Evolutionary conservation across 2,113 vertebrate genomes (phyloP), one percentile per base, ranked within the genome.

Genomic region (Rhegmatorhina hoffmannsi): DNA sequence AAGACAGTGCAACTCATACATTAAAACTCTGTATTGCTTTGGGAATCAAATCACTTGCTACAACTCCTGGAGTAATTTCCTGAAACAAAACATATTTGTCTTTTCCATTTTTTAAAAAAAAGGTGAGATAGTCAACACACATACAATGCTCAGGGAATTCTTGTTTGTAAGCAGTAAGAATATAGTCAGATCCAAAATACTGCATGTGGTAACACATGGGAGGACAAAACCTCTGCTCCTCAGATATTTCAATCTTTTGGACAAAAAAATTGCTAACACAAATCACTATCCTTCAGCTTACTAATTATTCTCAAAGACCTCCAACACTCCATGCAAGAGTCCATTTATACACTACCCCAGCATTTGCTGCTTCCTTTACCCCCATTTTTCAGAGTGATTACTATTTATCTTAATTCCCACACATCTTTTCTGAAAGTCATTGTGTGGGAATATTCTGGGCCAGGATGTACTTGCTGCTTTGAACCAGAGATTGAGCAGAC

Each of bases 51-150:
- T 36, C 12, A 28, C 13, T 34, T 85, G 29, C 76, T 59, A 31
- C 7, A 78, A 52, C 53, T 62, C n/a, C 31, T 62, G 67, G 23
- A 91, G 40, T 84, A 83, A 69, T 92, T 86, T 88, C 36, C 64
- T 44, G 50, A 95, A 84, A 83, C 38, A 88, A 95, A 89, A 91
- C 40, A 44, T 90, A 81, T 70, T 85, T 60, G 26, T 52, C 40
- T 79, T 90, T 92, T 70, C 34, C 50, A 7, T 66, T 34, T 26
- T 26, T 13, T 26, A 12, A 5, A 79, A n/a, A n/a, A 63, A 58
- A 44, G 2, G 75, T 75, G 79, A 89, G 33, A 62, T 59, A 60
- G 21, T 70, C 33, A 82, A 79, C 38, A 19, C 19, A 73, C 3
- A 34, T 24, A 44, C 34, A 49, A 70, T 44, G 26, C 44, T 64